Conservation (phyloP, 1,140 invertebrate genomes). For the Tyrophagus putrescentiae region DNA sequence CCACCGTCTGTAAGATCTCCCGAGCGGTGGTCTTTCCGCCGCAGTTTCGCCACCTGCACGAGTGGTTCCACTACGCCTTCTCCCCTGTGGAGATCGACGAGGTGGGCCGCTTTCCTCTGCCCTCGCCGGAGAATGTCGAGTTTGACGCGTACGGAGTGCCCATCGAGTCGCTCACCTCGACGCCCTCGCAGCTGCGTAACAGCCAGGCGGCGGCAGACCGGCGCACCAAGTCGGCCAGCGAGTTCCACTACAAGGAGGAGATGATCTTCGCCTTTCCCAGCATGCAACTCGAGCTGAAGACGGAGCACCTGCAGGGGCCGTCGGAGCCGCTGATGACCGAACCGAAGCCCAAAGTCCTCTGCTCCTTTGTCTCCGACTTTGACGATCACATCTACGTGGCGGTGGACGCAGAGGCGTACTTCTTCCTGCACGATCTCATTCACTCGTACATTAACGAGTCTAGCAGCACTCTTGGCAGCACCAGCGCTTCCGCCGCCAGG, state of each 20-base stretch:
- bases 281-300: conserved; percentile 78
- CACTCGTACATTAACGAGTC: conserved; percentile 86
- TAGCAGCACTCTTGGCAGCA: conserved; percentile 44
- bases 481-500: neutral
- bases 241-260: conserved; percentile 75
- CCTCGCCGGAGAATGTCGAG: conserved; percentile 12
- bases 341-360: conserved; percentile 73
- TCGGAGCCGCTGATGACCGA: conserved; percentile 46
- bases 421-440: conserved; percentile 91
- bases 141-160: conserved; percentile 11
- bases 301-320: conserved; percentile 60
- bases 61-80: conserved; percentile 95
- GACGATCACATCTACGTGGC: conserved; percentile 96
- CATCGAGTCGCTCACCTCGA: conserved; percentile 10
- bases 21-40: conserved; percentile 80
- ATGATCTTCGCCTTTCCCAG: conserved; percentile 87
- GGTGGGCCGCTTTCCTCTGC: conserved; percentile 20
- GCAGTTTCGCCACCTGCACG: conserved; percentile 71
- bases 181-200: neutral
- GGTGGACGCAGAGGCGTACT: conserved; percentile 91
- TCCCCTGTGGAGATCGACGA: conserved; percentile 77
- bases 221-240: conserved; percentile 44
- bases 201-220: conserved; percentile 24
- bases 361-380: conserved; percentile 94
- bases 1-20: conserved; percentile 70